Conservation (phyloP, 2,113 vertebrate genomes). For the Sprattus sprattus region DNA sequence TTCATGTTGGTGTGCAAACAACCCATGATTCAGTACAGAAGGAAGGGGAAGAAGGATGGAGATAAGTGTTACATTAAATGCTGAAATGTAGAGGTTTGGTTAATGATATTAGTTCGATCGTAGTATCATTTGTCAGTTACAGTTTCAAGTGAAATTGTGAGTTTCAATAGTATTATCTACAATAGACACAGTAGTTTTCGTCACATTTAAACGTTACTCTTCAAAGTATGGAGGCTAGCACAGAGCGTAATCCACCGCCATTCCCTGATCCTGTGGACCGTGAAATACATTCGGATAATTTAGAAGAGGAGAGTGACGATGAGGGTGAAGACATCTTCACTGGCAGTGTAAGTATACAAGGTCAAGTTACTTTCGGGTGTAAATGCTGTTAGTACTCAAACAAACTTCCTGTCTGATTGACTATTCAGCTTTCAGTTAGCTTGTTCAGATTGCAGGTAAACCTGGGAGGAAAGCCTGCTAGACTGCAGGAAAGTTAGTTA, state of each 20-base stretch:
- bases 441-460: not conserved
- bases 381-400: not conserved
- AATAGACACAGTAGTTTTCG: not conserved
- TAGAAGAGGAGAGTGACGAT: conserved; percentile 80
- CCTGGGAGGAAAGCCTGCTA: too few species aligned
- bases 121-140: not conserved
- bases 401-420: not conserved
- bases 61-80: not conserved
- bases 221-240: conserved; percentile 15
- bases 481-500: not conserved
- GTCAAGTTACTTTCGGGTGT: not conserved
- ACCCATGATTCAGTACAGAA: too few species aligned
- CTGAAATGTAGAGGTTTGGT: not conserved
- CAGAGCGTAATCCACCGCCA: conserved; percentile 79
- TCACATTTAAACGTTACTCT: not conserved
- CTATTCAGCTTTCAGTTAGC: not conserved
- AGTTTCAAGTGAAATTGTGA: conserved; percentile 5
- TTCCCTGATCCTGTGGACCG: conserved; percentile 73
- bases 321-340: conserved; percentile 92
- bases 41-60: not conserved
- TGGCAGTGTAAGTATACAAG: conserved; percentile 57
- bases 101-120: not conserved
- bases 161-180: not conserved
- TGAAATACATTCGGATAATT: conserved; percentile 58
- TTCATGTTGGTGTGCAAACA: not conserved